A percentile compares a stretch with the other conserved stretches of the same genome.
Evolutionary conservation across 2,797 vertebrate species (phyloP).

Genomic region (Acestrorhynchus altus): DNA sequence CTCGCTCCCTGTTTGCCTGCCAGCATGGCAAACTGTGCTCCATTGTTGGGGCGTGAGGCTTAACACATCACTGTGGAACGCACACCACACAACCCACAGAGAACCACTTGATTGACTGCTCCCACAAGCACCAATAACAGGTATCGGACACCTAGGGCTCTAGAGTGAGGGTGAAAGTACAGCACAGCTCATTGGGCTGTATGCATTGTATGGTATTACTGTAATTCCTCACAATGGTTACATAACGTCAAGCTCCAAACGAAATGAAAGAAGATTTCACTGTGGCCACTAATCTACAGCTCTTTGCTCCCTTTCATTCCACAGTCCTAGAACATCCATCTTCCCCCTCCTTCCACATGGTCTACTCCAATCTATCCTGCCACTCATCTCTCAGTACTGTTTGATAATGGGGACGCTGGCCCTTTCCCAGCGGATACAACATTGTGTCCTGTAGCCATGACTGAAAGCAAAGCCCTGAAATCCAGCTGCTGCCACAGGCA

Average conservation of each 20-base stretch:
- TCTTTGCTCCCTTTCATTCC: not conserved
- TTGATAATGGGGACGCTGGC: not conserved
- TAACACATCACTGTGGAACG: conserved; percentile 71
- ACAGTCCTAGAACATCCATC: not conserved
- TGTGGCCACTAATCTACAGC: not conserved
- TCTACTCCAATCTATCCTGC: not conserved
- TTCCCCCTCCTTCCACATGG: not conserved
- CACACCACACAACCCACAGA: conserved; percentile 32
- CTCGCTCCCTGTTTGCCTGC: conserved; percentile 48
- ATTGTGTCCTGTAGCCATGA: not conserved
- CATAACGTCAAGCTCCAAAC: not conserved
- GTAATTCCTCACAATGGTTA: not conserved
- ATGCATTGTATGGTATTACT: not conserved
- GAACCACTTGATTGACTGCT: conserved; percentile 30
- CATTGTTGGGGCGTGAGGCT: conserved; percentile 69
- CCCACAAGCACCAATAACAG: conserved; percentile 10
- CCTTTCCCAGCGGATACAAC: not conserved
- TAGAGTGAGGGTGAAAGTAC: not conserved
- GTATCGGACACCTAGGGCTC: conserved; percentile 9
- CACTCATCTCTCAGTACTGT: not conserved
- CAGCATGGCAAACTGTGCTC: conserved; percentile 63
- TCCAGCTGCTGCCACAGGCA: not conserved
- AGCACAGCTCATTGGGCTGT: not conserved
- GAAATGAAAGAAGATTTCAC: not conserved
- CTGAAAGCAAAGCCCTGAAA: not conserved